A percentile compares a stretch with the other conserved stretches of the same genome.
These are phyloP conservation scores for Drosophila neutralis DNA, from an alignment of 2,888 invertebrate species.

Conservation along the genomic window DNA sequence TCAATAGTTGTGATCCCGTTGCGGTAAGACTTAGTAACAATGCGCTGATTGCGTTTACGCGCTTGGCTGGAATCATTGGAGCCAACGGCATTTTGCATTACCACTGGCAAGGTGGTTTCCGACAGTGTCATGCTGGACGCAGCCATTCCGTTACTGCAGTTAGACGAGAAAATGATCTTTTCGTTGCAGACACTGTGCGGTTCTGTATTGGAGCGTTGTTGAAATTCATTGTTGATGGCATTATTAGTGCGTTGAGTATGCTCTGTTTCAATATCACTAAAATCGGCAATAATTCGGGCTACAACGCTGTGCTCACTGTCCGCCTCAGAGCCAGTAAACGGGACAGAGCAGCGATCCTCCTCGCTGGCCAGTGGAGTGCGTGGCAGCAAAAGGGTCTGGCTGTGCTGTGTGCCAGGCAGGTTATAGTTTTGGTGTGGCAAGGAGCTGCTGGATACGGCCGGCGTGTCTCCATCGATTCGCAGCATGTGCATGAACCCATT, in stretches of 20 bases:
- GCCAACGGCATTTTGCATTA: conserved; percentile 36
- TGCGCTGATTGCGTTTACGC: conserved; percentile 81
- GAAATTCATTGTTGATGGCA: conserved; percentile 36
- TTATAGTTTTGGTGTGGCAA: conserved; percentile 46
- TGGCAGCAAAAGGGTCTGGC: conserved; percentile 42
- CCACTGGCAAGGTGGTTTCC: conserved; percentile 54
- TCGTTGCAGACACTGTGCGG: conserved; percentile 79
- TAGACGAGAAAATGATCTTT: conserved; percentile 86
- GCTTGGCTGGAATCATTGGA: conserved; percentile 68
- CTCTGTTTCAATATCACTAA: conserved; percentile 88
- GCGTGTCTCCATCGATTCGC: conserved; percentile 87
- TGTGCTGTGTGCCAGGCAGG: conserved; percentile 65
- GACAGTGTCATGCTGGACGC: conserved; percentile 36
- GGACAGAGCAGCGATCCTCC: conserved; percentile 60
- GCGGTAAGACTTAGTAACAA: conserved; percentile 84
- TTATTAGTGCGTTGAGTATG: conserved; percentile 81
- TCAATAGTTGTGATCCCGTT: conserved; percentile 83
- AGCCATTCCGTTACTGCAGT: conserved; percentile 53
- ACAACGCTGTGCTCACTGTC: conserved; percentile 86
- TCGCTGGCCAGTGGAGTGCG: conserved; percentile 51
- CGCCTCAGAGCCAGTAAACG: conserved; percentile 61
- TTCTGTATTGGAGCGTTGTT: conserved; percentile 26
- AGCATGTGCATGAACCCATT: conserved; percentile 94
- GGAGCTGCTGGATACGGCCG: conserved; percentile 45
- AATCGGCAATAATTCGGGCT: conserved; percentile 88